Percentiles rank a stretch among this genome's conserved stretches.
phyloP scores from a whole-genome alignment of 2,888 invertebrate genomes.

The Hemithea aestivaria region DNA sequence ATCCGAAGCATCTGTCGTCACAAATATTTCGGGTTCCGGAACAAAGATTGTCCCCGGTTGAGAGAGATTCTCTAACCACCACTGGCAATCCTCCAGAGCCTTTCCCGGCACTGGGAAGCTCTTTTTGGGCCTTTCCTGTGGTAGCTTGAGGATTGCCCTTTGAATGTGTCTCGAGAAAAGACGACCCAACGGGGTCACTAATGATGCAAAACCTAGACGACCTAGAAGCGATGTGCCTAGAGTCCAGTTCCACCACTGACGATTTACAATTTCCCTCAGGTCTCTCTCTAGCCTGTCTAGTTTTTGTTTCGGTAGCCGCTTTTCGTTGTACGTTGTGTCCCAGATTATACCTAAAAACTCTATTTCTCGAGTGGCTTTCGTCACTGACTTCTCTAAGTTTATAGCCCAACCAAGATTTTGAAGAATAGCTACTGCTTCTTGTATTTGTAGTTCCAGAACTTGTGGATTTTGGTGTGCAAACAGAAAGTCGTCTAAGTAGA shows the following conservation, averaged over 20 bases:
- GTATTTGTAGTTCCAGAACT: constrained; percentile 8
- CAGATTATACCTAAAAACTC: constrained; percentile 25
- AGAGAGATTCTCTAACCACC: constrained; percentile 19
- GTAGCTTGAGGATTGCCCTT: constrained; percentile 8
- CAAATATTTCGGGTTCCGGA: constrained; percentile 13
- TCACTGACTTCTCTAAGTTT: constrained; percentile 11
- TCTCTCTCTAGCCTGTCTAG: constrained; percentile 3
- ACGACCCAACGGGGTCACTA: constrained; percentile 19
- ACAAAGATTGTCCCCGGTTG: constrained; percentile 6
- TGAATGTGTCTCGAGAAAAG: constrained; percentile 15
- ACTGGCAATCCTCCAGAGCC: constrained; percentile 13
- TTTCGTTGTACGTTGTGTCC: constrained; percentile 17
- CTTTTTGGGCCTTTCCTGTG: constrained; percentile 1
- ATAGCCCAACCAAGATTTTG: constrained; percentile 15
- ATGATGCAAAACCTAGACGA: constrained; percentile 18
- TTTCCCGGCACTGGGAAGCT: not conserved
- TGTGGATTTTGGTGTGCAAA: constrained; percentile 14
- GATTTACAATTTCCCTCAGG: not conserved
- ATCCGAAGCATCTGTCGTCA: constrained; percentile 29
- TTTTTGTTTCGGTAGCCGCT: constrained; percentile 12
- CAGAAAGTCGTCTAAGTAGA: constrained; percentile 20
- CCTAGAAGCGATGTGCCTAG: constrained; percentile 19
- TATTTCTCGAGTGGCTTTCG: constrained; percentile 6
- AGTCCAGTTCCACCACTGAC: constrained; percentile 15
- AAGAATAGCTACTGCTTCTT: constrained; percentile 1